These are phyloP conservation scores for Platynereis dumerilii DNA, from an alignment of 2,888 invertebrate species.

Conservation along the genomic window DNA sequence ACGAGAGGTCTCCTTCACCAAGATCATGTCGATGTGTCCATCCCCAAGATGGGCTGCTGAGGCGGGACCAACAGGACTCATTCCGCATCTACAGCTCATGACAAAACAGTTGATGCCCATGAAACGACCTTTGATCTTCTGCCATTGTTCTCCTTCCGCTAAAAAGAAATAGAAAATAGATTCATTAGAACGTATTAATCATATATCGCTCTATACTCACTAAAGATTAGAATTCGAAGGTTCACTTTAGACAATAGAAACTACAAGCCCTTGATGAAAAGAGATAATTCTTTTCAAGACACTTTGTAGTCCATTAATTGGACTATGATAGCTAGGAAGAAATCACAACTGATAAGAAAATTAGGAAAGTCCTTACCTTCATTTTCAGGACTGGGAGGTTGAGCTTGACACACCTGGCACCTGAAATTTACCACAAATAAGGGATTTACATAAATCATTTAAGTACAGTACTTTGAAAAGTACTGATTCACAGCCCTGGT, in stretches of 20 bases:
- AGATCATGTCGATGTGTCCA: conserved; percentile 78
- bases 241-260: too few relatives aligned
- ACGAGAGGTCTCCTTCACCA: conserved; percentile 75
- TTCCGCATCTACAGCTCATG: conserved; percentile 77
- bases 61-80: conserved; percentile 79
- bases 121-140: conserved; percentile 71
- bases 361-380: too few relatives aligned
- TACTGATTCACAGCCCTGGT: too few relatives aligned
- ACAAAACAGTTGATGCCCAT: conserved; percentile 79
- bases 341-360: too few relatives aligned
- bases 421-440: conserved; percentile 14
- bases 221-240: too few relatives aligned
- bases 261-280: too few relatives aligned
- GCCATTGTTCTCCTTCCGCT: conserved; percentile 53
- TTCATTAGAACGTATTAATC: background rate
- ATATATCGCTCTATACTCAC: too few relatives aligned
- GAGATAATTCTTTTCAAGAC: too few relatives aligned
- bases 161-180: background rate
- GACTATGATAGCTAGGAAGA: too few relatives aligned
- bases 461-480: too few relatives aligned
- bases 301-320: too few relatives aligned
- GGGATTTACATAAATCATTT: too few relatives aligned
- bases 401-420: conserved; percentile 16
- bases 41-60: conserved; percentile 81
- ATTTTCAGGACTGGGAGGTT: background rate